Evolutionary conservation across 2,888 invertebrate species (phyloP).

Genomic region (Dicycla oo): DNA sequence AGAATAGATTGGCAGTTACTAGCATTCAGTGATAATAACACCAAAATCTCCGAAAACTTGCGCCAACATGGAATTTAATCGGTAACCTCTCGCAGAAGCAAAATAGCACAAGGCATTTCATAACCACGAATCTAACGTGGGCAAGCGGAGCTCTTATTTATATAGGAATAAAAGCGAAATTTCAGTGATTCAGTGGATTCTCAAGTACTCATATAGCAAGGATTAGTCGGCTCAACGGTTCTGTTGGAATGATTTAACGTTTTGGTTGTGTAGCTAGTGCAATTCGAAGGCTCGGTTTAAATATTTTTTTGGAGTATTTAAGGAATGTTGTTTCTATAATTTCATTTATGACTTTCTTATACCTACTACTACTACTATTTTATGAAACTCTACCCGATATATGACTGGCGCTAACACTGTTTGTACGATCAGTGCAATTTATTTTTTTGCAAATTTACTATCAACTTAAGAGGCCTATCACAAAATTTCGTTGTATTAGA

Average conservation of each 20-base stretch:
- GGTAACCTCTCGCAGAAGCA: conserved; percentile 73
- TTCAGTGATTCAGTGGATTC: conserved; percentile 54
- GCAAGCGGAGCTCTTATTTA: conserved; percentile 58
- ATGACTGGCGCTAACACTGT: not conserved
- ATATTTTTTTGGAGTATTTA: conserved; percentile 17
- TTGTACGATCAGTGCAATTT: not conserved
- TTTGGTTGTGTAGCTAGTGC: conserved; percentile 58
- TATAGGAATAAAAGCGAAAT: conserved; percentile 59
- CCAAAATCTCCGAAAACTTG: conserved; percentile 63
- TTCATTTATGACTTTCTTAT: not conserved
- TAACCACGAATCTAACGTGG: conserved; percentile 72
- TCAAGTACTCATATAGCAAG: conserved; percentile 61
- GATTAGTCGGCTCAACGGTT: conserved; percentile 67
- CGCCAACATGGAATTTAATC: conserved; percentile 75
- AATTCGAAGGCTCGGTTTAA: conserved; percentile 38
- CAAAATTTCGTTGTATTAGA: too few species aligned
- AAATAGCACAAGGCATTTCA: conserved; percentile 77
- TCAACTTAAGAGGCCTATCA: too few species aligned
- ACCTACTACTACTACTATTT: not conserved
- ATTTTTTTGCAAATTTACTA: not conserved
- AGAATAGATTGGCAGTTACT: not conserved
- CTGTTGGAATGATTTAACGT: conserved; percentile 66
- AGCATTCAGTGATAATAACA: conserved; percentile 7
- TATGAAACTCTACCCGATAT: not conserved
- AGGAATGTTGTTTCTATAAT: not conserved